Evolutionary conservation across 2,888 invertebrate species (phyloP), one percentile per base, ranked within the genome.

Genomic region (Hemicrepidius hirtus): DNA sequence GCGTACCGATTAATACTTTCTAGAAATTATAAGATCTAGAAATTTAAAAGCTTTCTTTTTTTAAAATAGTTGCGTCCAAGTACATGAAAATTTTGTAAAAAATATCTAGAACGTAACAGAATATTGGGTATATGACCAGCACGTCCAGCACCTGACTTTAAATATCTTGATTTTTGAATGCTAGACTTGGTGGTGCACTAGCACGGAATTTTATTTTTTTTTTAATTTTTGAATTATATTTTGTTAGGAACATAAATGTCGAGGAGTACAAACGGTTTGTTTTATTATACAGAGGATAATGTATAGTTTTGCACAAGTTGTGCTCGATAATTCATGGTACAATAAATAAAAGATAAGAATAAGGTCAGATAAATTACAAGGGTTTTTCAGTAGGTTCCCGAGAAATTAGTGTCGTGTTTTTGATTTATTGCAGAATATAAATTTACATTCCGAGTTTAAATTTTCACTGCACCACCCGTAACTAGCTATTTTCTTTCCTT

Each of bases 381-480:
- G 24, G 60, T 60, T 60, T 57, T 60, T 40, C 57, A 18, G 35
- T 35, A 35, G 57, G 57, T 57, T 35, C 5, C 40, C 40, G 21
- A 41, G 60, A 60, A 60, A 60, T 68, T 60, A 57, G 37, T 49
- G 68, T 68, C 59, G 59, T 13, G 24, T 60, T 46, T 59, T 35
- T 68, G 68, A 68, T 68, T 46, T 57, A 68, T 46, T 9, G 4
- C 18, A 32, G 59, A 40, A 20, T 16, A 68, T 68, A 68, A 68
- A 68, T 68, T 68, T 60, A 60, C 28, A 18, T 9, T 20, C 41
- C 12, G 20, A 46, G 44, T 68, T 68, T 46, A 68, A 68, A 68
- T 68, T 68, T 68, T 60, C 57, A 55, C 49, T 68, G 32, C 40
- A 59, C 10, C 28, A 35, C 37, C 46, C 59, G 35, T 37, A 35